Evolutionary conservation across 2,888 invertebrate species (phyloP).

Genomic region (Melikaiella ostensackeni): DNA sequence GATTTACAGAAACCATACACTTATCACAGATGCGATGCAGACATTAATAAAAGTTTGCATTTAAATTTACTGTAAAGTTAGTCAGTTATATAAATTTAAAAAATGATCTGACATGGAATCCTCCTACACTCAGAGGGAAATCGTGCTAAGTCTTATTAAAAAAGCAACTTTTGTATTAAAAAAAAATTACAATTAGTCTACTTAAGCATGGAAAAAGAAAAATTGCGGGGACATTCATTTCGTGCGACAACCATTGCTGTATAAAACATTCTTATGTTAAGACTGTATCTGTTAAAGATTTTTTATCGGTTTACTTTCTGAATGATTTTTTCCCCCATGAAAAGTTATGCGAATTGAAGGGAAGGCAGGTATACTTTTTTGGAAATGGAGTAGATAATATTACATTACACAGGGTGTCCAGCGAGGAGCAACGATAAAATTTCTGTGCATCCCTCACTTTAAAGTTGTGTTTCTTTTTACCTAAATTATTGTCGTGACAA

Average conservation of each 20-base stretch:
- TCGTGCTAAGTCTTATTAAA: not conserved
- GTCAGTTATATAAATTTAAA: no score
- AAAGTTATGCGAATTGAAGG: not conserved
- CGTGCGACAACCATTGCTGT: conserved; percentile 13
- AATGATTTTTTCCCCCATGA: not conserved
- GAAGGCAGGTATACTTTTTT: not conserved
- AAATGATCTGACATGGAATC: no score
- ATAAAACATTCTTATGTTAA: not conserved
- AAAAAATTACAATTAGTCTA: conserved; percentile 7
- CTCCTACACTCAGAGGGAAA: not conserved
- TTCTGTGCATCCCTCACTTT: no score
- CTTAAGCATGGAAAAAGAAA: not conserved
- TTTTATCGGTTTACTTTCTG: not conserved
- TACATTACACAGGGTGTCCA: no score
- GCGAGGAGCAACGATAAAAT: no score
- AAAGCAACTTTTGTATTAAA: not conserved
- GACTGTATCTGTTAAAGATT: not conserved
- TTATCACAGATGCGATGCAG: no score
- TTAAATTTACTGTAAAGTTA: no score
- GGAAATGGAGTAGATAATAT: not conserved
- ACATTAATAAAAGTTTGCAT: no score
- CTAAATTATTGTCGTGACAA: no score
- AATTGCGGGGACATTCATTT: conserved; percentile 5
- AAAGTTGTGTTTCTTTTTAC: no score
- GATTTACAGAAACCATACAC: not conserved